phyloP scores from a whole-genome alignment of 2,797 vertebrate genomes.

The Mus minutoides region DNA sequence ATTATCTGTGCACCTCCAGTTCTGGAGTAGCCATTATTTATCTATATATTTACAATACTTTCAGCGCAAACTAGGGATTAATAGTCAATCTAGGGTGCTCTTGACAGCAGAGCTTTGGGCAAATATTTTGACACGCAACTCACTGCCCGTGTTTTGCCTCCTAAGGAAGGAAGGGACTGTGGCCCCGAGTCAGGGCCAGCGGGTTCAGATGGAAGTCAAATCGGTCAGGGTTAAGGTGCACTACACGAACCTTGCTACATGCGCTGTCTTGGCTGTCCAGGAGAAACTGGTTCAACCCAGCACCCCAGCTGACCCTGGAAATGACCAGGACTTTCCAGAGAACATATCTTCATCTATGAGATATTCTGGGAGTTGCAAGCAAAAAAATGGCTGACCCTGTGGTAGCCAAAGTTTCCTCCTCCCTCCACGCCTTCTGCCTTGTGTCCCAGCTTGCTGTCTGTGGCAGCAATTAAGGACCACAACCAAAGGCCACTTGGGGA shows the following conservation, averaged over 20 bases:
- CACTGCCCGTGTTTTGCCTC: slow-evolving; percentile 14
- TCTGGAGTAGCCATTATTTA: slow-evolving; percentile 28
- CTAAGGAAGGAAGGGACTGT: slow-evolving; percentile 47
- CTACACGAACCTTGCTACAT: too few relatives aligned
- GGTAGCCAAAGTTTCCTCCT: neutral
- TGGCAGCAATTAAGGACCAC: neutral
- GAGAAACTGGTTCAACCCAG: neutral
- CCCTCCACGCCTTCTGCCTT: neutral
- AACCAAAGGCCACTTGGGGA: neutral
- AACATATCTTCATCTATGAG: neutral
- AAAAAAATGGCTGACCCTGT: neutral
- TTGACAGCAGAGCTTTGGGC: slow-evolving; percentile 66
- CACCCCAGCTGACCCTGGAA: neutral
- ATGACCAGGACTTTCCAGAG: neutral
- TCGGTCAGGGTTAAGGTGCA: neutral
- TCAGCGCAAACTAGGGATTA: slow-evolving; percentile 72
- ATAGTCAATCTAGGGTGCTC: slow-evolving; percentile 76
- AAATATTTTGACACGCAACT: slow-evolving; percentile 68
- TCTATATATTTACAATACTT: slow-evolving; percentile 67
- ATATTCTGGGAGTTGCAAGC: slow-evolving; percentile 14
- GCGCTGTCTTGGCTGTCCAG: neutral
- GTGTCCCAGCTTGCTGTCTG: neutral
- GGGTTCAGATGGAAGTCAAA: neutral
- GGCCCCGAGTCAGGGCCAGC: neutral
- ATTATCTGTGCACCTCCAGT: neutral